phyloP scores from a whole-genome alignment of 2,797 vertebrate genomes.

The Eulemur mongoz region DNA sequence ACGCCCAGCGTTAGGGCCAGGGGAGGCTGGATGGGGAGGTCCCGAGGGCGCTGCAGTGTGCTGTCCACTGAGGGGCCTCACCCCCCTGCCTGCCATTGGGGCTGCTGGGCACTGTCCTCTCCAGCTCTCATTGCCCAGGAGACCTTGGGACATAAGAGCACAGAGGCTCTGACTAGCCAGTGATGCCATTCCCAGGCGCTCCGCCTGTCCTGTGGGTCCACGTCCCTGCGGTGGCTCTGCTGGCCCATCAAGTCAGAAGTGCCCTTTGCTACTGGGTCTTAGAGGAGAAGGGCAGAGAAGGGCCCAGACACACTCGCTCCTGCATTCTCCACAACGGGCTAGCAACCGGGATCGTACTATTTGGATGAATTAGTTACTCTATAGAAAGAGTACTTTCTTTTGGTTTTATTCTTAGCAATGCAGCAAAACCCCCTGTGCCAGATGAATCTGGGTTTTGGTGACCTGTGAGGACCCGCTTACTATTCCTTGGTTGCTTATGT shows the following conservation, averaged over 20 bases:
- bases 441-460: background rate
- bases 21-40: background rate
- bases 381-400: background rate
- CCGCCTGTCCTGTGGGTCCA: background rate
- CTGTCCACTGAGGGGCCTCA: background rate
- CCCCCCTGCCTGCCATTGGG: background rate
- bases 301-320: background rate
- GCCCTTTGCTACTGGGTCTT: background rate
- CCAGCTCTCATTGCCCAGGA: rapidly evolving
- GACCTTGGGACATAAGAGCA: background rate
- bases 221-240: background rate
- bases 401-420: background rate
- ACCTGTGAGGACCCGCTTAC: background rate
- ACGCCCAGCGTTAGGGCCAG: rapidly evolving
- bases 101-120: background rate
- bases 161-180: background rate
- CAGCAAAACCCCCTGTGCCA: background rate
- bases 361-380: background rate
- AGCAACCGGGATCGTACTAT: background rate
- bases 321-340: background rate
- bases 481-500: background rate
- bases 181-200: rapidly evolving
- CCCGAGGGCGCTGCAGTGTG: background rate
- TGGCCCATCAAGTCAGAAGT: rapidly evolving
- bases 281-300: background rate